Conservation (phyloP, 2,113 vertebrate species). For the Rana temporaria region DNA sequence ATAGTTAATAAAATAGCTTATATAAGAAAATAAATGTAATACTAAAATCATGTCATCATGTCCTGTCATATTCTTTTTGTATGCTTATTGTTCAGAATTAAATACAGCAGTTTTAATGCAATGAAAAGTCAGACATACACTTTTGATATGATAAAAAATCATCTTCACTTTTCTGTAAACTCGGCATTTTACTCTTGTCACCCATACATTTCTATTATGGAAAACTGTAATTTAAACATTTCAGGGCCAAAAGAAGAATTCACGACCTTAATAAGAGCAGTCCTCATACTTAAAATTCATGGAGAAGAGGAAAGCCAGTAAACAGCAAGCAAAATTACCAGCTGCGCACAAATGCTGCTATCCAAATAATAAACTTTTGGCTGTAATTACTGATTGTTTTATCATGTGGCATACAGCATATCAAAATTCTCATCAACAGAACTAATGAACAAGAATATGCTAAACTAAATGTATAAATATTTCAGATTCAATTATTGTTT, state of each 20-base stretch:
- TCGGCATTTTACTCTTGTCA: neutral
- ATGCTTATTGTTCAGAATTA: no score
- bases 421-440: neutral
- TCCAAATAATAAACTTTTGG: slow-evolving; percentile 41
- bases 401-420: neutral
- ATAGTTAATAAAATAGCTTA: no score
- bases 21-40: no score
- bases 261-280: slow-evolving; percentile 40
- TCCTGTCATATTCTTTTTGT: no score
- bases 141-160: neutral
- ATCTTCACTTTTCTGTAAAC: neutral
- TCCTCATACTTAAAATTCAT: slow-evolving; percentile 23
- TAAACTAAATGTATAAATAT: neutral
- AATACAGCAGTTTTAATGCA: no score
- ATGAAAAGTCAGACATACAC: no score
- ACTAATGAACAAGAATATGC: neutral
- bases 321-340: slow-evolving; percentile 49
- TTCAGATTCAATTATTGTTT: neutral
- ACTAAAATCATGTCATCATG: no score
- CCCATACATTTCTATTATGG: neutral
- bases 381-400: slow-evolving; percentile 48
- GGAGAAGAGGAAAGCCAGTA: slow-evolving; percentile 40
- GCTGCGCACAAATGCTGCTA: slow-evolving; percentile 33
- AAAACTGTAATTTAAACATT: slow-evolving; percentile 14
- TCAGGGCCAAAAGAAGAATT: slow-evolving; percentile 4